phyloP scores from a whole-genome alignment of 2,797 vertebrate species.

The Pseudochaenichthys georgianus region DNA sequence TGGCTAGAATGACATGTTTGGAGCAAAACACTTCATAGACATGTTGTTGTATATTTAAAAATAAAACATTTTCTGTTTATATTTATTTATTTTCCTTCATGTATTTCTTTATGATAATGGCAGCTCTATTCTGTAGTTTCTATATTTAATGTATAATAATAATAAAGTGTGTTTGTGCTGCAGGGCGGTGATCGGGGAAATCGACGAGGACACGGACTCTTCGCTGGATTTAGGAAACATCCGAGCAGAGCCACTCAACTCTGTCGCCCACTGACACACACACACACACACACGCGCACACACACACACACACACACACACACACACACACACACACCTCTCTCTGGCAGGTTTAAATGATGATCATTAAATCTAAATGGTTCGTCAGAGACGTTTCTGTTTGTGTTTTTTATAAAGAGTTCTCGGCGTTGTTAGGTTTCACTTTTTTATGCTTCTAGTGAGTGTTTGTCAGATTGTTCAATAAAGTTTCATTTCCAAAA shows the following conservation, averaged over 20 bases:
- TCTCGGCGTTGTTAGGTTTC: conserved; percentile 12
- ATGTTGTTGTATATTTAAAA: too few relatives aligned
- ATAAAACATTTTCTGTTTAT: too few relatives aligned
- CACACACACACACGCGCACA: too few relatives aligned
- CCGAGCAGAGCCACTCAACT: conserved; percentile 96
- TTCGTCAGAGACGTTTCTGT: not conserved
- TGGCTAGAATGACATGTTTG: too few relatives aligned
- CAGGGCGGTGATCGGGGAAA: conserved; percentile 98
- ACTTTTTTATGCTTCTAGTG: conserved; percentile 34
- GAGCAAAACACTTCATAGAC: too few relatives aligned
- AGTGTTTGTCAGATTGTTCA: conserved; percentile 44
- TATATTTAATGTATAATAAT: not conserved
- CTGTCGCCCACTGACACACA: conserved; percentile 90
- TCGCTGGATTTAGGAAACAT: conserved; percentile 97
- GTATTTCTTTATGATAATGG: too few relatives aligned
- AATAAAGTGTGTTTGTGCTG: conserved; percentile 5
- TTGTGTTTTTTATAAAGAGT: conserved; percentile 61
- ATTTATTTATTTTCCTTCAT: too few relatives aligned
- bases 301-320: too few relatives aligned
- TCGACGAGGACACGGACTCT: conserved; percentile 98
- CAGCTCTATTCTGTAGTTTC: too few relatives aligned
- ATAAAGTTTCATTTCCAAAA: conserved; percentile 54
- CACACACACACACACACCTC: too few relatives aligned
- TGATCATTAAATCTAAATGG: not conserved
- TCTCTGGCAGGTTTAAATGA: not conserved